Percentiles rank a stretch among this genome's conserved stretches.
Evolutionary conservation across 2,113 vertebrate genomes (phyloP).

Genomic region (Chionomys nivalis): DNA sequence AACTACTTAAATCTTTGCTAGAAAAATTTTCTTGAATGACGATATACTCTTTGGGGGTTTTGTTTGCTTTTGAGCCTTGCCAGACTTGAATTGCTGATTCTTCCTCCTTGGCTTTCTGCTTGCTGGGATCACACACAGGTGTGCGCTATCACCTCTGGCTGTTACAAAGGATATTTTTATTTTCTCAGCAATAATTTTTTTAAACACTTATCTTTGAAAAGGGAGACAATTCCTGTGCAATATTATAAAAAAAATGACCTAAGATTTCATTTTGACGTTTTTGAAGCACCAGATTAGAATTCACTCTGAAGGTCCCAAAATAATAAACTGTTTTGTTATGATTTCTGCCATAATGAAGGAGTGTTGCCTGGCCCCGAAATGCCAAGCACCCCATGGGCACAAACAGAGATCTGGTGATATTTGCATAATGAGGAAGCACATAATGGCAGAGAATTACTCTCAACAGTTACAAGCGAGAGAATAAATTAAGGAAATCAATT

Average conservation of each 20-base stretch:
- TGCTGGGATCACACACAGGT: background rate
- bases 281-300: conserved; percentile 49
- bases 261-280: conserved; percentile 26
- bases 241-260: background rate
- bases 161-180: background rate
- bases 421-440: conserved; percentile 80
- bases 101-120: background rate
- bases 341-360: conserved; percentile 48
- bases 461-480: conserved; percentile 51
- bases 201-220: conserved; percentile 19
- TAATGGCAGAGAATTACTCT: conserved; percentile 77
- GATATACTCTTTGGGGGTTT: background rate
- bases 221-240: background rate
- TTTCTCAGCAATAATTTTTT: background rate
- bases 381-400: background rate
- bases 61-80: background rate
- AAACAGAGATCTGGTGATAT: conserved; percentile 42
- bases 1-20: conserved; percentile 30
- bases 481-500: conserved; percentile 72
- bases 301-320: background rate
- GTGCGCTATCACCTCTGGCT: background rate
- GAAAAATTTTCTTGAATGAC: background rate
- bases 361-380: conserved; percentile 44
- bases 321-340: conserved; percentile 6
- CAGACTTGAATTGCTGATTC: background rate